Evolutionary conservation across 2,113 vertebrate species (phyloP).

Genomic region (Microcebus griseorufus): DNA sequence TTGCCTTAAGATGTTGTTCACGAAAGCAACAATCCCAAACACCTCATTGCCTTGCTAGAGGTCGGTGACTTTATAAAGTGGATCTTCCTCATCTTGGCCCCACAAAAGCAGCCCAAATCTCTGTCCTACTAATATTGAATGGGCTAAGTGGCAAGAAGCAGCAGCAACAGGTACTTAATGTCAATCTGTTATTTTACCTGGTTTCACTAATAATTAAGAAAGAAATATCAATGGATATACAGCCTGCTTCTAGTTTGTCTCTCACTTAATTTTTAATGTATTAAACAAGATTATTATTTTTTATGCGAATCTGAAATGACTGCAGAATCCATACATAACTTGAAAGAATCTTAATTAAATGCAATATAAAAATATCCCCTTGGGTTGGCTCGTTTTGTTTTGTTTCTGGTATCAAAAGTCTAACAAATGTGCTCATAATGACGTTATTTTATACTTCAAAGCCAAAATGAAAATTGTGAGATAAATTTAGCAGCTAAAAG

Average conservation of each 20-base stretch:
- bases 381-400: background rate
- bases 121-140: background rate
- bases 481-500: background rate
- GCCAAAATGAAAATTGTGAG: constrained; percentile 27
- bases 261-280: background rate
- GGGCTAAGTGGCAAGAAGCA: background rate
- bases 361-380: background rate
- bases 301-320: background rate
- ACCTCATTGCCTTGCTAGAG: background rate
- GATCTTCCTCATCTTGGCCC: background rate
- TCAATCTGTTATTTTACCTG: constrained; percentile 37
- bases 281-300: constrained; percentile 1
- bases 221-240: background rate
- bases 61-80: background rate
- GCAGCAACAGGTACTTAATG: constrained; percentile 60
- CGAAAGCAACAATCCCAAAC: background rate
- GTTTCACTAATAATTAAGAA: constrained; percentile 9
- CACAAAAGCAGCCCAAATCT: background rate
- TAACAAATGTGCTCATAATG: background rate
- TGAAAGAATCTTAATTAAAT: constrained; percentile 7
- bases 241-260: background rate
- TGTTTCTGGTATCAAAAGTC: constrained; percentile 32
- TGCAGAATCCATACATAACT: background rate
- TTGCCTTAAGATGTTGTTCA: background rate
- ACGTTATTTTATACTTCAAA: constrained; percentile 32